phyloP scores from a whole-genome alignment of 2,113 vertebrate species.

The Eretmodus cyanostictus region DNA sequence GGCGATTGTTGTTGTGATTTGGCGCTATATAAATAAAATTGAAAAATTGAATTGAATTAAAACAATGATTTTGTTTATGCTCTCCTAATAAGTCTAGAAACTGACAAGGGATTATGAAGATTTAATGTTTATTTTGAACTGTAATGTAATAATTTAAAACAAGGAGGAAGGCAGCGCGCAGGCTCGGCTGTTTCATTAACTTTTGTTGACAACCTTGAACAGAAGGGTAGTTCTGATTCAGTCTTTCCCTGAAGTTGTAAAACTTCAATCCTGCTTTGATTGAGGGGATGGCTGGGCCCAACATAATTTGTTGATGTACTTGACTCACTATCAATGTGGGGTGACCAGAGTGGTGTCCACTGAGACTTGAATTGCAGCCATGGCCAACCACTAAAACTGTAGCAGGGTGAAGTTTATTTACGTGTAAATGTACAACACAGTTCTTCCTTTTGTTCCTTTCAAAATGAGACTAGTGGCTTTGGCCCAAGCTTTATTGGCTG shows the following conservation, averaged over 20 bases:
- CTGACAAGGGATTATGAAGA: fast-evolving
- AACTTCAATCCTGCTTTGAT: neutral
- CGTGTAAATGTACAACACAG: neutral
- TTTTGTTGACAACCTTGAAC: neutral
- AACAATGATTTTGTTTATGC: neutral
- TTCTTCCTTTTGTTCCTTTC: neutral
- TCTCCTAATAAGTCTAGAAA: neutral
- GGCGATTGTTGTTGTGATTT: neutral
- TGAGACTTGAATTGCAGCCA: neutral
- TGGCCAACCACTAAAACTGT: neutral
- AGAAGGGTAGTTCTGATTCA: neutral
- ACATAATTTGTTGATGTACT: neutral
- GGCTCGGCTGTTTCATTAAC: neutral
- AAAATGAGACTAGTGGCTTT: slow-evolving; percentile 25
- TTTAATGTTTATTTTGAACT: neutral
- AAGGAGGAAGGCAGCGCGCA: neutral
- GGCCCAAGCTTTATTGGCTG: slow-evolving; percentile 40
- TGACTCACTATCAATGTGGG: neutral
- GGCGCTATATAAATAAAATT: neutral
- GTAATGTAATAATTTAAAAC: neutral
- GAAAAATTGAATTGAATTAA: neutral
- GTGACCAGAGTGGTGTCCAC: neutral
- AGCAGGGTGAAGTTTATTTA: neutral
- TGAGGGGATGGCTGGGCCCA: neutral
- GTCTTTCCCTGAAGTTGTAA: neutral